Evolutionary conservation across 2,797 vertebrate genomes (phyloP).

Genomic region (Manis javanica): DNA sequence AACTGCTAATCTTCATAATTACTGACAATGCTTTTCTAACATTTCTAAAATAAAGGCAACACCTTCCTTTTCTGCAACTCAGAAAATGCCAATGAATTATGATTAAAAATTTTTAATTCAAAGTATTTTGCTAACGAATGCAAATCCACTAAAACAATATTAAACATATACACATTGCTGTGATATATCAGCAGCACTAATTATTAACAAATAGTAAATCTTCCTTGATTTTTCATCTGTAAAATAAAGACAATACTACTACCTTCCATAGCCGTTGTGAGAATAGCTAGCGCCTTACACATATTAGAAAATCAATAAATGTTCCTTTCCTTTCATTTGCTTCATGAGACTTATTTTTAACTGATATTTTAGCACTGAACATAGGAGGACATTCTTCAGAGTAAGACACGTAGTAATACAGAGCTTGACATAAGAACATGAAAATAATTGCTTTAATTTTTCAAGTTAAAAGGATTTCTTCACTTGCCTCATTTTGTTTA

Average conservation of each 20-base stretch:
- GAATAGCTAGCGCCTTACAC: not conserved
- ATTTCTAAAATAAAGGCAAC: not conserved
- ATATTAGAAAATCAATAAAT: not conserved
- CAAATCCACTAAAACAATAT: not conserved
- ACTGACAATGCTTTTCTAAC: not conserved
- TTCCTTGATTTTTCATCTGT: not conserved
- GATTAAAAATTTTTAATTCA: constrained; percentile 40
- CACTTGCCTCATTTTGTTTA: not conserved
- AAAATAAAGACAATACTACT: not conserved
- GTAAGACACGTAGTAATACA: not conserved
- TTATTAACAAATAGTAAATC: not conserved
- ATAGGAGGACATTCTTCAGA: not conserved
- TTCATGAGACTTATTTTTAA: not conserved
- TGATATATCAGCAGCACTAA: not conserved
- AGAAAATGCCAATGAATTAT: not conserved
- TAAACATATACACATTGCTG: not conserved
- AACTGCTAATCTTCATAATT: constrained; percentile 18
- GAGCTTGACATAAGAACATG: not conserved
- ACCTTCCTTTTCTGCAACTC: constrained; percentile 36
- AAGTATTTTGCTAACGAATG: constrained; percentile 18
- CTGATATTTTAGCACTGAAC: not conserved
- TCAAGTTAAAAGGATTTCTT: constrained; percentile 48
- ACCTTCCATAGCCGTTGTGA: not conserved
- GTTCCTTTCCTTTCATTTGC: not conserved
- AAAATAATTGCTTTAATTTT: constrained; percentile 13